Evolutionary conservation across 2,113 vertebrate genomes (phyloP).

Genomic region (Ardeotis arabs): DNA sequence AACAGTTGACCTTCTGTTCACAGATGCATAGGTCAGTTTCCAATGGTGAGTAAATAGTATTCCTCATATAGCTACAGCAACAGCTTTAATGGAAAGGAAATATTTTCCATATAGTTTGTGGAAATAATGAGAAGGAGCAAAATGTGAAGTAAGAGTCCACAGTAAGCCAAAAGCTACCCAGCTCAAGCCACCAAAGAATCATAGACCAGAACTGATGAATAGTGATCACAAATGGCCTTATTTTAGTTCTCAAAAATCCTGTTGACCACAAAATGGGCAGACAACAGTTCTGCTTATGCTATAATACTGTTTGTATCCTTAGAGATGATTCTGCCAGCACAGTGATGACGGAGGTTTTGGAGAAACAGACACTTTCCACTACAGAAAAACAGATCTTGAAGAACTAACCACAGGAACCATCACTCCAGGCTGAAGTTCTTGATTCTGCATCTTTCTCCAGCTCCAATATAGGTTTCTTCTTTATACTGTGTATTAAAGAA

Average conservation of each 20-base stretch:
- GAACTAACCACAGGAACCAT: not conserved
- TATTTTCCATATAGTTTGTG: not conserved
- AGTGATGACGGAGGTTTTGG: not conserved
- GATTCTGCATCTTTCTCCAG: not conserved
- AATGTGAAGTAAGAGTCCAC: not conserved
- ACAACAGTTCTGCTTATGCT: not conserved
- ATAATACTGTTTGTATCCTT: not conserved
- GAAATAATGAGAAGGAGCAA: not conserved
- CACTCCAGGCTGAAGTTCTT: not conserved
- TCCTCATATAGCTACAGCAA: not conserved
- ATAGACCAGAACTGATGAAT: not conserved
- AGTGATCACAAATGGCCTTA: not conserved
- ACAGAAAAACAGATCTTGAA: not conserved
- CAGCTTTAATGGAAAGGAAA: not conserved
- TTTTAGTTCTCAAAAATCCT: not conserved
- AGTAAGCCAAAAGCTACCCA: not conserved
- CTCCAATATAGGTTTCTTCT: not conserved
- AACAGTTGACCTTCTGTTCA: not conserved
- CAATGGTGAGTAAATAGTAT: not conserved
- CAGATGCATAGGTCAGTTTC: not conserved
- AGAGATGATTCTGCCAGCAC: not conserved
- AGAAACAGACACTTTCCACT: not conserved
- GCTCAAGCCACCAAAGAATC: not conserved
- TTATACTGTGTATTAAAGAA: not conserved
- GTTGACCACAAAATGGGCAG: not conserved